A percentile compares a stretch with the other conserved stretches of the same genome.
These are phyloP conservation scores for Paramormyrops hopkinsi DNA, from an alignment of 2,797 vertebrate species.

Conservation along the genomic window DNA sequence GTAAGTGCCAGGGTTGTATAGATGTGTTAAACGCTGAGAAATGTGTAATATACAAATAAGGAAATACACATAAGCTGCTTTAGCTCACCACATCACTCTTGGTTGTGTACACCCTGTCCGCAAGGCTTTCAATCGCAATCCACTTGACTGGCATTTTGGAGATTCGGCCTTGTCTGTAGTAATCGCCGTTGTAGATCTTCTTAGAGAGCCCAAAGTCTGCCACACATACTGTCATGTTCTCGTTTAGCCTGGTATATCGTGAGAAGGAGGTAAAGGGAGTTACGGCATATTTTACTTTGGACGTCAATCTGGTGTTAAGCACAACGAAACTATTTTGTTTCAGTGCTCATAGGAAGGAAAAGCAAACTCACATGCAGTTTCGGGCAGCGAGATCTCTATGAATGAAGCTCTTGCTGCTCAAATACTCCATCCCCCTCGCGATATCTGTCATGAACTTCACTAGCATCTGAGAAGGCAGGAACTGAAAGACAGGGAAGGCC, in stretches of 20 bases:
- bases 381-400: slow-evolving; percentile 84
- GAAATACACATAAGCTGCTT: background rate
- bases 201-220: slow-evolving; percentile 90
- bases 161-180: slow-evolving; percentile 86
- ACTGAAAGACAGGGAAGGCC: slow-evolving; percentile 51
- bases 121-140: slow-evolving; percentile 89
- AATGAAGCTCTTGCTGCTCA: slow-evolving; percentile 82
- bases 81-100: slow-evolving; percentile 83
- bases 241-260: slow-evolving; percentile 57
- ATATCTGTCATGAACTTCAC: slow-evolving; percentile 90
- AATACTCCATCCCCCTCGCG: slow-evolving; percentile 84
- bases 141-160: slow-evolving; percentile 94
- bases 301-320: background rate
- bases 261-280: background rate
- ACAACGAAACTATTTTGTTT: background rate
- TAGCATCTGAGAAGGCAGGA: slow-evolving; percentile 79
- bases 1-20: background rate
- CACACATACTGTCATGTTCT: slow-evolving; percentile 88
- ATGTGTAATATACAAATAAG: slow-evolving; percentile 13
- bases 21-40: background rate
- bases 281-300: background rate
- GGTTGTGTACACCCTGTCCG: slow-evolving; percentile 83
- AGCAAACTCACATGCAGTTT: slow-evolving; percentile 80
- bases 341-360: background rate
- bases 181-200: slow-evolving; percentile 89